Base-by-base conservation (phyloP, 2,888 invertebrate species). In the Amphipoea oculea region DNA sequence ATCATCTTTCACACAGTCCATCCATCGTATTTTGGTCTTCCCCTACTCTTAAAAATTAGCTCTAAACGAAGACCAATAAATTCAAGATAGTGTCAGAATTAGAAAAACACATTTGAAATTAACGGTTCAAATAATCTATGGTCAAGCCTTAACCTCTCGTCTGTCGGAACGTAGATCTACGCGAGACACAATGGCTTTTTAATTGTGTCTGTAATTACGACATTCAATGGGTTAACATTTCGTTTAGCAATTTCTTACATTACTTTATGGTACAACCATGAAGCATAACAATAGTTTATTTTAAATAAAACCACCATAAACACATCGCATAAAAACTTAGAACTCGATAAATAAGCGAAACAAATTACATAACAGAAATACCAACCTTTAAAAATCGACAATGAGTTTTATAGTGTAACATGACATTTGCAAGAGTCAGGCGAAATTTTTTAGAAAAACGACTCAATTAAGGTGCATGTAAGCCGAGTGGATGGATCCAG, bases 391-490 rank as follows among this genome's bases (percentile, higher is more conserved):
- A 62, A 70, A 78, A 73, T 73, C 36, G 40, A 65, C 74, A 63
- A 69, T 72, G 72, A 60, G 57, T 72, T 65, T 36, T 63, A 65
- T 40, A 67, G 20, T 36, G 17, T 36, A 67, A 68, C 78, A 78
- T 89, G 81, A 87, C 73, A 78, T 86, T 81, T 69, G 75, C 82
- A 75, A 74, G 48, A 51, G 73, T 73, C 69, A 72, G 60, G 75
- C 74, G 29, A 68, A 82, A 79, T 79, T 60, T 84, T 84, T 87
- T 81, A 87, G 84, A 83, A 89, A 86, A 88, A 83, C 85, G 65
- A 69, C 77, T 78, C 82, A 82, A 86, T 83, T 86, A 89, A 68
- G 81, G 76, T 62, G 71, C 94, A 96, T 96, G 93, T 96, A 93
- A 96, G 76, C 95, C 93, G 3, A 73, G 82, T 89, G 75, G 67